Evolutionary conservation across 2,797 vertebrate genomes (phyloP).

Genomic region (Sarcoramphus papa): DNA sequence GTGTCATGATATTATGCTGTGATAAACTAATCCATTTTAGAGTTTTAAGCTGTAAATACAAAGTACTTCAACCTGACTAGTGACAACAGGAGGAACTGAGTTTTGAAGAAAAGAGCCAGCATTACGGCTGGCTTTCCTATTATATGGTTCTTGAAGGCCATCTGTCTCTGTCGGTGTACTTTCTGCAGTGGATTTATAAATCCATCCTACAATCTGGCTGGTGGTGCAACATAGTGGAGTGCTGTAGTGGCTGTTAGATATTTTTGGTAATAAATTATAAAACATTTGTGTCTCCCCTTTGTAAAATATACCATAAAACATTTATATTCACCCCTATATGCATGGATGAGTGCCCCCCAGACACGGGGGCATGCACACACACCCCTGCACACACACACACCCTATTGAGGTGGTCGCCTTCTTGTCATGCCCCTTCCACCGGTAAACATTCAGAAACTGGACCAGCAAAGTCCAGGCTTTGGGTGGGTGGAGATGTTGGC

Average conservation of each 20-base stretch:
- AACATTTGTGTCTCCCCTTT: not conserved
- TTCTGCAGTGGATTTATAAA: not conserved
- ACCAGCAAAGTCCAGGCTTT: not conserved
- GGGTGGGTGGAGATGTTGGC: not conserved
- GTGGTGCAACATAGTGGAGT: not conserved
- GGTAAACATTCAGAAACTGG: not conserved
- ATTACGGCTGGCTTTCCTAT: slow-evolving; percentile 24
- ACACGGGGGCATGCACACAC: accelerated
- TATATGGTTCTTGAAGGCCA: slow-evolving; percentile 13
- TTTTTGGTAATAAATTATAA: not conserved
- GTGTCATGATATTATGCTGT: slow-evolving; percentile 68
- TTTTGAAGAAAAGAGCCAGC: slow-evolving; percentile 61
- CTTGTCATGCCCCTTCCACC: not conserved
- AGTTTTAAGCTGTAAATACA: slow-evolving; percentile 76
- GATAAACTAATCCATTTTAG: slow-evolving; percentile 74
- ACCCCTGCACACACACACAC: too few relatives aligned
- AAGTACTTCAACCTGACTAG: slow-evolving; percentile 77
- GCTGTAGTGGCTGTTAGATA: not conserved
- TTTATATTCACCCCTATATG: not conserved
- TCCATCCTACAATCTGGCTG: not conserved
- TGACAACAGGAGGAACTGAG: slow-evolving; percentile 71
- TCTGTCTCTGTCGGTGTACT: not conserved
- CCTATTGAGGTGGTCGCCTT: not conserved
- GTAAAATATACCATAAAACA: not conserved
- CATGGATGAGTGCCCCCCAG: not conserved